Conservation (phyloP, 2,797 vertebrate genomes). For the Arnoldichthys spilopterus region DNA sequence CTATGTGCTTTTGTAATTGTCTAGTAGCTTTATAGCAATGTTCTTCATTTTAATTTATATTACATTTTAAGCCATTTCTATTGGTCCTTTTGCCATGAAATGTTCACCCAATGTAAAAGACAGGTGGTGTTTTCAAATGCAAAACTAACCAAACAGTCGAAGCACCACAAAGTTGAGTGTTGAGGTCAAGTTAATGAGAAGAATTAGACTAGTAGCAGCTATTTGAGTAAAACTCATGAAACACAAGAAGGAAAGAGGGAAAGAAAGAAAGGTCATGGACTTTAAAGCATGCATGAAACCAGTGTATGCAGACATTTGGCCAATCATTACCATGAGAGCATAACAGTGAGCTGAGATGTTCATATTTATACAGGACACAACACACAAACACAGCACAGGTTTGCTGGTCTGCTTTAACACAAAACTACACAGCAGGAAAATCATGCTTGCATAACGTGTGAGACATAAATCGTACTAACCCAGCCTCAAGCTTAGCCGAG, state of each 20-base stretch:
- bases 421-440: not conserved
- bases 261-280: not conserved
- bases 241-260: not conserved
- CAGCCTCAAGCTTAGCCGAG: not conserved
- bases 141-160: too few species aligned
- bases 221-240: not conserved
- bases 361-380: not conserved
- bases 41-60: not conserved
- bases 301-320: not conserved
- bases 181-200: too few species aligned
- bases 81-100: not conserved
- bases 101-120: not conserved
- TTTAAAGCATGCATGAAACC: not conserved
- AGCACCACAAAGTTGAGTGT: too few species aligned
- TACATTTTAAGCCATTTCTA: not conserved
- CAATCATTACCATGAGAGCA: constrained; percentile 3
- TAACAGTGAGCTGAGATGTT: not conserved
- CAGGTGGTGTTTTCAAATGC: too few species aligned
- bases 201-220: not conserved
- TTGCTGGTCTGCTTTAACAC: not conserved
- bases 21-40: too few species aligned
- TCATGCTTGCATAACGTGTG: not conserved
- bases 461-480: constrained; percentile 1
- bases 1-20: not conserved
- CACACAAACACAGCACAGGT: not conserved